Percentiles rank a stretch among this genome's conserved stretches.
Conservation (phyloP, 2,888 invertebrate species). For the Tolmerus cingulatus region DNA sequence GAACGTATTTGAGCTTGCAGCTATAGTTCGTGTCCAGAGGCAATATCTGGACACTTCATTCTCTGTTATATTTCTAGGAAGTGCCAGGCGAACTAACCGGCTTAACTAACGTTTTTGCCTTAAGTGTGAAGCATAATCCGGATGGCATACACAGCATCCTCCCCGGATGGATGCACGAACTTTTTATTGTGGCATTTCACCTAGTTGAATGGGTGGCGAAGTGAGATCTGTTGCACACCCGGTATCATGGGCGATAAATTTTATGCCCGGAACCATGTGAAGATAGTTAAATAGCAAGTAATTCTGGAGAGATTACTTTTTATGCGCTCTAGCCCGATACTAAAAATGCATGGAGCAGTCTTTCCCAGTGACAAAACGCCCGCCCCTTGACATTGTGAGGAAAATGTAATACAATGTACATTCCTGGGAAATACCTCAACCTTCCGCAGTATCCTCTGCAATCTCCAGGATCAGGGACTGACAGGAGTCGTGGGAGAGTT, state of each 20-base stretch:
- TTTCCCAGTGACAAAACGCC: not conserved
- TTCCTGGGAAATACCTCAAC: not conserved
- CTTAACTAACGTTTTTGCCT: not conserved
- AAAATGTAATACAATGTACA: not conserved
- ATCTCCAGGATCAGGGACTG: not conserved
- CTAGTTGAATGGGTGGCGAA: not conserved
- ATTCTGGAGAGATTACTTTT: not conserved
- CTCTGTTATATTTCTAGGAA: not conserved
- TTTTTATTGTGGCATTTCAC: not conserved
- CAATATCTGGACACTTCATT: not conserved
- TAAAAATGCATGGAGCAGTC: not conserved
- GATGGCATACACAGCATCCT: not conserved
- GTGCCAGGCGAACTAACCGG: not conserved
- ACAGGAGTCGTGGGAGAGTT: not conserved
- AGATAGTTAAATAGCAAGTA: constrained; percentile 6
- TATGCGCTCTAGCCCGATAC: not conserved
- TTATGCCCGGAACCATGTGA: constrained; percentile 1
- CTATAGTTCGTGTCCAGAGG: not conserved
- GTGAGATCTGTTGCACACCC: not conserved
- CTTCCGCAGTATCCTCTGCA: not conserved
- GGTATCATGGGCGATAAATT: not conserved
- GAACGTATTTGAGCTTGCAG: not conserved
- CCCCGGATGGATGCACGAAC: not conserved
- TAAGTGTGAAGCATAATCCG: not conserved
- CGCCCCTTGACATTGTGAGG: not conserved